These are phyloP conservation scores for Thrips palmi DNA, from an alignment of 1,140 invertebrate species.

Conservation along the genomic window DNA sequence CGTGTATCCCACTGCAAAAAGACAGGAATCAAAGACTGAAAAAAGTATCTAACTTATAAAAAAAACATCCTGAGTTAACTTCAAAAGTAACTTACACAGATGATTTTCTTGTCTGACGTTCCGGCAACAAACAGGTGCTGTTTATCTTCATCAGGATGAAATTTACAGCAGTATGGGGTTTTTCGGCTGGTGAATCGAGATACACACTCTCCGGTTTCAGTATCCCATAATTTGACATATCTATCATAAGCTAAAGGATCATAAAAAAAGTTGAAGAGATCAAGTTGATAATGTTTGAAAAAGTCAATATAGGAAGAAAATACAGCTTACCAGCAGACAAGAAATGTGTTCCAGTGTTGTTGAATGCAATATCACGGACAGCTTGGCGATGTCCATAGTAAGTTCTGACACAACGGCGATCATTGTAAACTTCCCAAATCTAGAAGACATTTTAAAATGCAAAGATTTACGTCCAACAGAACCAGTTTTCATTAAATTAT, in stretches of 20 bases:
- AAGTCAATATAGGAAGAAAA: slow-evolving; percentile 3
- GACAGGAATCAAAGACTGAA: neutral
- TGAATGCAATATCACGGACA: slow-evolving; percentile 91
- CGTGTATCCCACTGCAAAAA: slow-evolving; percentile 79
- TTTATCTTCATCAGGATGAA: slow-evolving; percentile 93
- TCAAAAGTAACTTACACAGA: slow-evolving; percentile 74
- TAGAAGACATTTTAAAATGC: slow-evolving; percentile 23
- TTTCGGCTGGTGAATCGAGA: slow-evolving; percentile 87
- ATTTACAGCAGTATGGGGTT: slow-evolving; percentile 94
- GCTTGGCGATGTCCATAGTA: slow-evolving; percentile 95
- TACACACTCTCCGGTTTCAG: slow-evolving; percentile 86
- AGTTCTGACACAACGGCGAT: slow-evolving; percentile 82
- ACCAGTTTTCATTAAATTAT: neutral
- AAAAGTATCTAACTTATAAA: slow-evolving; percentile 4
- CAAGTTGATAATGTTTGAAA: neutral
- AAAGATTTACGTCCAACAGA: neutral
- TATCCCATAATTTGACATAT: slow-evolving; percentile 97
- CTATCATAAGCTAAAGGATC: slow-evolving; percentile 49
- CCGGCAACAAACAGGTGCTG: slow-evolving; percentile 96
- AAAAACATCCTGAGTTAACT: slow-evolving; percentile 8
- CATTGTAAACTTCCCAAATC: slow-evolving; percentile 97
- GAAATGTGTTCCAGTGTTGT: slow-evolving; percentile 84
- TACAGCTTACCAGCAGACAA: slow-evolving; percentile 57
- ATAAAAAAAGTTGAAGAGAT: slow-evolving; percentile 6
- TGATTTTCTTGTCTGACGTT: slow-evolving; percentile 98